Evolutionary conservation across 1,140 invertebrate species (phyloP), one percentile per base, ranked within the genome.

Genomic region (Danaus plexippus): DNA sequence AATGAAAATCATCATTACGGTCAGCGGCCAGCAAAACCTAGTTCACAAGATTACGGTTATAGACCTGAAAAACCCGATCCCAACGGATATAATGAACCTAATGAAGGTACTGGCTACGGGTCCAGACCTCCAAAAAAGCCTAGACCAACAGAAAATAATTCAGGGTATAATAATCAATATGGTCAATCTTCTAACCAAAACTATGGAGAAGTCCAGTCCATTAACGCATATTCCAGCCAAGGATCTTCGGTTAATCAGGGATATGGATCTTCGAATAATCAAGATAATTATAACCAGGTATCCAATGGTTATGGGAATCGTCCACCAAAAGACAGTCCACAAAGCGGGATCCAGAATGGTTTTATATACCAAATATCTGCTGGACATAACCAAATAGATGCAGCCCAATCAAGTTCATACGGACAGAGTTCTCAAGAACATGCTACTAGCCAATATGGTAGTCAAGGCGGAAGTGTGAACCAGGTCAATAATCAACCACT

Each of bases 11-110:
- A 65, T 51, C 55, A 67, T 40, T 52, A 65, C 53, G 48, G 52
- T 45, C 57, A 67, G n/a, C 64, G 62, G 54, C 69, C 71, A 9
- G 53, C 65, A 44, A 66, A 57, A 54, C 60, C 65, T 45, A 32
- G 22, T 9, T 15, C 22, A 32, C 22, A 32, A 7, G 22, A 6
- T 32, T 64, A 65, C 48, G 59, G 59, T 45, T 11, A 42, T 45
- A 10, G 8, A 32, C n/a, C 51, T 22, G 22, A 32, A 7, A 32
- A 32, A 3, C 22, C 22, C 7, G 5, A 32, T 32, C 22, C 22
- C 22, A 32, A 50, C 45, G 54, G 32, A 40, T 32, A 12, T 10
- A 46, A 44, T 51, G 12, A 53, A 50, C 22, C 22, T 32, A 43
- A 59, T 40, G 43, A 61, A 11, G 60, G 57, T 43, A 52, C 45